Percentiles rank a stretch among this genome's conserved stretches.
phyloP scores from a whole-genome alignment of 2,797 vertebrate species.

The Sandelia bainsii region DNA sequence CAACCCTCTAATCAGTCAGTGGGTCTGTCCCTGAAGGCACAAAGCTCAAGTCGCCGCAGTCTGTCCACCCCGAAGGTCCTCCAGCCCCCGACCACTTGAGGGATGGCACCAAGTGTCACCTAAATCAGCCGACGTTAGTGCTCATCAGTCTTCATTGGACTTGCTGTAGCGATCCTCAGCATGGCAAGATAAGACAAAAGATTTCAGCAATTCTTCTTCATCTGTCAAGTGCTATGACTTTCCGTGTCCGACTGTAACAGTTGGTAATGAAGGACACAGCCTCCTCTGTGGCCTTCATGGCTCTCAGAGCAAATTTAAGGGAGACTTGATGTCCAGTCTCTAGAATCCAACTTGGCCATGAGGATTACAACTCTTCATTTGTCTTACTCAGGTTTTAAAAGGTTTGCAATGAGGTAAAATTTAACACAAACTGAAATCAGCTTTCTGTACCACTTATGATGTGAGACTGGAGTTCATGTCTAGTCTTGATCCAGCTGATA shows the following conservation, averaged over 20 bases:
- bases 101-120: slow-evolving; percentile 24
- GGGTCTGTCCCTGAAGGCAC: slow-evolving; percentile 30
- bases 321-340: slow-evolving; percentile 44
- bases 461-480: too few relatives aligned
- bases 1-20: slow-evolving; percentile 42
- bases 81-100: slow-evolving; percentile 37
- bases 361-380: slow-evolving; percentile 6
- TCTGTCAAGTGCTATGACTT: slow-evolving; percentile 55
- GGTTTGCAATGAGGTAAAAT: slow-evolving; percentile 4
- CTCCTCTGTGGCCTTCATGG: slow-evolving; percentile 49
- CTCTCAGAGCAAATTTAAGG: slow-evolving; percentile 33
- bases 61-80: slow-evolving; percentile 30
- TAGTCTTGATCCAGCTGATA: too few relatives aligned
- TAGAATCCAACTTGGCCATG: slow-evolving; percentile 25
- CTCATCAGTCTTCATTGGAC: slow-evolving; percentile 73
- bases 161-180: slow-evolving; percentile 41
- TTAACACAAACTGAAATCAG: background rate
- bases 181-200: slow-evolving; percentile 44
- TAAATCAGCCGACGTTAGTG: slow-evolving; percentile 52
- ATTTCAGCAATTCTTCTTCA: slow-evolving; percentile 68
- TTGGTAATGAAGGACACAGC: slow-evolving; percentile 55
- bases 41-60: slow-evolving; percentile 25
- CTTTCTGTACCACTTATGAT: too few relatives aligned
- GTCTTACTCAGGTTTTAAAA: slow-evolving; percentile 23
- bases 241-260: slow-evolving; percentile 41